Percentiles rank a stretch among this genome's conserved stretches.
These are phyloP conservation scores for Achroia grisella DNA, from an alignment of 1,140 invertebrate genomes.

Conservation along the genomic window DNA sequence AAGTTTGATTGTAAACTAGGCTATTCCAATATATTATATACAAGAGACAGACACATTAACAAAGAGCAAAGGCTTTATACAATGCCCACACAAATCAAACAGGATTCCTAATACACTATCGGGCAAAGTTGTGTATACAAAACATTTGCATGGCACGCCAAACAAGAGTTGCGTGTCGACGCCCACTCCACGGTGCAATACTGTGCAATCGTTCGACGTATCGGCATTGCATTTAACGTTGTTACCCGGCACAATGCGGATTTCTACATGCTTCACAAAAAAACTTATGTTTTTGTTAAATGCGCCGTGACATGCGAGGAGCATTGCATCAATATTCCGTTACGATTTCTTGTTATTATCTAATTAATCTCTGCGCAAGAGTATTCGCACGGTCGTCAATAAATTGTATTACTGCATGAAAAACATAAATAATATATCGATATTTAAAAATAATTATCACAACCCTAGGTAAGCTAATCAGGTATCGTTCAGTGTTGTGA, in stretches of 20 bases:
- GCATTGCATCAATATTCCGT: conserved; percentile 23
- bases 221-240: conserved; percentile 58
- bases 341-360: too few relatives aligned
- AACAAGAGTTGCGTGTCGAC: conserved; percentile 51
- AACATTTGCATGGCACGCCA: conserved; percentile 58
- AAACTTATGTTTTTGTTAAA: conserved; percentile 34
- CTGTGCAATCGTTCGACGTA: conserved; percentile 55
- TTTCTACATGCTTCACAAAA: conserved; percentile 35
- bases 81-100: conserved; percentile 64
- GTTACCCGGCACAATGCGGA: conserved; percentile 46
- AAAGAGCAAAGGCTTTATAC: conserved; percentile 23
- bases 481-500: too few relatives aligned
- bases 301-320: conserved; percentile 36
- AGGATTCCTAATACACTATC: conserved; percentile 54
- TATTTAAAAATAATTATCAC: too few relatives aligned
- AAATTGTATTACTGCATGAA: too few relatives aligned
- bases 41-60: conserved; percentile 8
- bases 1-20: too few relatives aligned
- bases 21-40: too few relatives aligned
- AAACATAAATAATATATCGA: too few relatives aligned
- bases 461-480: too few relatives aligned
- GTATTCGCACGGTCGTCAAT: too few relatives aligned
- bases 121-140: conserved; percentile 35
- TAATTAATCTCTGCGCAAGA: too few relatives aligned
- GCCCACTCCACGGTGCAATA: conserved; percentile 54